Conservation (phyloP, 2,888 invertebrate species). For the Ophonus ardosiacus region DNA sequence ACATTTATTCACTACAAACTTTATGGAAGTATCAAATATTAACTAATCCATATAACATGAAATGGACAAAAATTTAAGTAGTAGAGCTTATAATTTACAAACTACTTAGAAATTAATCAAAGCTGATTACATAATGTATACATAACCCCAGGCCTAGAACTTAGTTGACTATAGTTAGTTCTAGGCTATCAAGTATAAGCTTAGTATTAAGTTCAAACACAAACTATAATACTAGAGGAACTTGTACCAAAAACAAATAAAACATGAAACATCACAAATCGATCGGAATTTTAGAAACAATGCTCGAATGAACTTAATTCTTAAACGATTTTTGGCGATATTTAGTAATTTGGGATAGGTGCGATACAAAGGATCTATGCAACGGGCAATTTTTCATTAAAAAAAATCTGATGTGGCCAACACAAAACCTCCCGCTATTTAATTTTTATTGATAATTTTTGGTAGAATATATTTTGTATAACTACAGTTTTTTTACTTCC, state of each 20-base stretch:
- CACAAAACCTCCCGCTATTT: no score
- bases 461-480: no score
- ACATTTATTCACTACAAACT: background rate
- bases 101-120: background rate
- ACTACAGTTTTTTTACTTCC: no score
- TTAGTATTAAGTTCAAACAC: background rate
- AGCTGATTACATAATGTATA: background rate
- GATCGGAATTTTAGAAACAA: background rate
- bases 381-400: no score
- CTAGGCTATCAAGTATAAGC: background rate
- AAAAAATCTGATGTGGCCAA: no score
- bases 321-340: no score
- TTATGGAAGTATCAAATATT: background rate
- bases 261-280: background rate
- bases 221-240: constrained; percentile 13
- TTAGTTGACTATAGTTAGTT: background rate
- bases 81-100: background rate
- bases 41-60: background rate
- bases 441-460: no score
- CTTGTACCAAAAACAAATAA: constrained; percentile 15
- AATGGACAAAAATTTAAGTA: background rate
- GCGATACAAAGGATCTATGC: no score
- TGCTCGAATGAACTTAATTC: no score
- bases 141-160: background rate
- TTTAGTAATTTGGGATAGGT: no score